Conservation (phyloP, 1,140 invertebrate genomes). For the Drosophila ficusphila region DNA sequence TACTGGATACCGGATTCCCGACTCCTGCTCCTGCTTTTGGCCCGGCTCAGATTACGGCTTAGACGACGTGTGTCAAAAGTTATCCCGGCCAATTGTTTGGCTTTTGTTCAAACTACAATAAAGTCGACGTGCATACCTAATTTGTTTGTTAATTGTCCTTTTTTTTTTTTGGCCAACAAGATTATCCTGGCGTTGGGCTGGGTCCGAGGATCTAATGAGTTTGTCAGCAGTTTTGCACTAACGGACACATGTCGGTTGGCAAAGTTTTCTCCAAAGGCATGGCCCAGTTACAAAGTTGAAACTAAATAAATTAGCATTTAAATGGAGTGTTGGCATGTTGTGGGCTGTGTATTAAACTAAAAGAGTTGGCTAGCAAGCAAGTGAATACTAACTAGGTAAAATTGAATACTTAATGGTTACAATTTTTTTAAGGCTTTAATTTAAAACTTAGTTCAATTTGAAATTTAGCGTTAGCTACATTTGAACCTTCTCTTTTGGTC, state of each 20-base stretch:
- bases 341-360: not conserved
- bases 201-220: slow-evolving; percentile 21
- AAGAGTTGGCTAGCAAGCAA: not conserved
- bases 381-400: not conserved
- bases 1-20: not conserved
- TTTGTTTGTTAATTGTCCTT: slow-evolving; percentile 55
- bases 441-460: no score
- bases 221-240: slow-evolving; percentile 14
- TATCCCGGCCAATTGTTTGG: slow-evolving; percentile 47
- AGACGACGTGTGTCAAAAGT: slow-evolving; percentile 55
- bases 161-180: slow-evolving; percentile 8
- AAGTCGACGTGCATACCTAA: slow-evolving; percentile 31
- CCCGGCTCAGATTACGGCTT: slow-evolving; percentile 51
- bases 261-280: slow-evolving; percentile 4
- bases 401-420: no score
- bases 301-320: slow-evolving; percentile 13
- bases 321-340: not conserved
- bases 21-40: slow-evolving; percentile 1
- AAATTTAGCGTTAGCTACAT: no score
- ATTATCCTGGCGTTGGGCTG: slow-evolving; percentile 20
- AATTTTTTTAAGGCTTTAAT: no score
- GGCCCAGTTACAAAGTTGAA: not conserved
- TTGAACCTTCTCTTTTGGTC: no score
- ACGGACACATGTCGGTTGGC: slow-evolving; percentile 13
- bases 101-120: slow-evolving; percentile 50